Conservation (phyloP, 2,113 vertebrate genomes). For the Lampris megalopsis region DNA sequence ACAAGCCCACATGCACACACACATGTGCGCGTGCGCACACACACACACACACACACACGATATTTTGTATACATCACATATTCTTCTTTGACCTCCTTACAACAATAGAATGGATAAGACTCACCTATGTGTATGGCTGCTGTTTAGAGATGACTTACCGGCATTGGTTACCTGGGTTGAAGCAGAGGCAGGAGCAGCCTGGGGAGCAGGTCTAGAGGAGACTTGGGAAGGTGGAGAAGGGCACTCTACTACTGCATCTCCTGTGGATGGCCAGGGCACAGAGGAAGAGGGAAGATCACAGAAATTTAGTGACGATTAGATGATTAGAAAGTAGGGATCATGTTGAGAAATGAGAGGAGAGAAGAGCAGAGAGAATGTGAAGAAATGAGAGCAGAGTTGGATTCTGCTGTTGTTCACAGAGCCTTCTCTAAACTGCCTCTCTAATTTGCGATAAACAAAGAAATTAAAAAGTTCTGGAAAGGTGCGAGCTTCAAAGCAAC, state of each 20-base stretch:
- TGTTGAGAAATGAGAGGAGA: not conserved
- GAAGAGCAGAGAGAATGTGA: not conserved
- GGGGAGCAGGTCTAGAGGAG: conserved; percentile 55
- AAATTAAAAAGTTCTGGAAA: no score
- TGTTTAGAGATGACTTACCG: conserved; percentile 48
- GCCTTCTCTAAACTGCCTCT: not conserved
- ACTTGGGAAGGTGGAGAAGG: conserved; percentile 48
- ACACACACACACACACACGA: conserved; percentile 11
- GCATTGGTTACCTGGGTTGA: conserved; percentile 45
- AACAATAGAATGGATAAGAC: not conserved
- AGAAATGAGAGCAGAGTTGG: not conserved
- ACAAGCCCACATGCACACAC: conserved; percentile 28
- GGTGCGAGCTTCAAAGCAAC: not conserved
- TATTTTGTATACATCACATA: not conserved
- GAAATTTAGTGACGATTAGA: not conserved
- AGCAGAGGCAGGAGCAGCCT: conserved; percentile 25
- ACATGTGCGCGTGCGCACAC: conserved; percentile 8
- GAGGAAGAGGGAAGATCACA: not conserved
- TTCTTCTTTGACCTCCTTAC: not conserved
- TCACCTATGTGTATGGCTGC: not conserved
- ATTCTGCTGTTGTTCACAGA: not conserved
- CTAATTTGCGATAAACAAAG: not conserved
- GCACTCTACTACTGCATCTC: conserved; percentile 51
- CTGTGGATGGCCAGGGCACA: conserved; percentile 45
- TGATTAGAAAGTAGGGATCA: not conserved